A percentile compares a stretch with the other conserved stretches of the same genome.
Evolutionary conservation across 2,888 invertebrate species (phyloP).

Genomic region (Agonopterix alstromeriana): DNA sequence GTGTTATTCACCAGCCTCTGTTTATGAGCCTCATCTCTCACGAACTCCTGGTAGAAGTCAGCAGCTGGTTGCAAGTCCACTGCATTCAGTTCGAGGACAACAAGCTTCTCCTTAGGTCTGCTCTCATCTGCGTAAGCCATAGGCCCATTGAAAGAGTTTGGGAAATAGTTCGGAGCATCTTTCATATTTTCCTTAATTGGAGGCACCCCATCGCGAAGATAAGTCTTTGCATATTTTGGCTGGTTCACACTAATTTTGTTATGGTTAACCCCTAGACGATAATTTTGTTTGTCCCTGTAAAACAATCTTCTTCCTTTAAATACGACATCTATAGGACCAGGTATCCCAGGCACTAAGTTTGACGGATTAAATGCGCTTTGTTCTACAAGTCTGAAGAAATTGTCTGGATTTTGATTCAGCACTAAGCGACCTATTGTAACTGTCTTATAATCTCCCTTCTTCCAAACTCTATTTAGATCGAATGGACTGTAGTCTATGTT

Average conservation of each 20-base stretch:
- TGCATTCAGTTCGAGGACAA: slow-evolving; percentile 15
- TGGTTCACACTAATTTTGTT: slow-evolving; percentile 42
- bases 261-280: slow-evolving; percentile 46
- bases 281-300: slow-evolving; percentile 44
- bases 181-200: slow-evolving; percentile 82
- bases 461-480: slow-evolving; percentile 43
- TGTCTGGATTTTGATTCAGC: slow-evolving; percentile 40
- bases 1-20: slow-evolving; percentile 11
- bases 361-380: slow-evolving; percentile 41
- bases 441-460: slow-evolving; percentile 46
- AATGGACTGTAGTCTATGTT: slow-evolving; percentile 46
- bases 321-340: slow-evolving; percentile 41
- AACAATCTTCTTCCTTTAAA: slow-evolving; percentile 39
- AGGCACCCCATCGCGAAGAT: slow-evolving; percentile 65
- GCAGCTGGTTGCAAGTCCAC: slow-evolving; percentile 74
- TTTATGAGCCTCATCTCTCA: slow-evolving; percentile 36
- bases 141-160: slow-evolving; percentile 20
- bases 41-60: slow-evolving; percentile 79
- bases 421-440: slow-evolving; percentile 40
- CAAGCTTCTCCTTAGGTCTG: slow-evolving; percentile 9
- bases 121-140: slow-evolving; percentile 15
- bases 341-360: slow-evolving; percentile 55
- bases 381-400: slow-evolving; percentile 39
- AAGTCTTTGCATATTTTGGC: slow-evolving; percentile 18
- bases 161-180: slow-evolving; percentile 64